phyloP scores from a whole-genome alignment of 37 sponge, comb jelly and placozoan species.

The Chondrosia reniformis region DNA sequence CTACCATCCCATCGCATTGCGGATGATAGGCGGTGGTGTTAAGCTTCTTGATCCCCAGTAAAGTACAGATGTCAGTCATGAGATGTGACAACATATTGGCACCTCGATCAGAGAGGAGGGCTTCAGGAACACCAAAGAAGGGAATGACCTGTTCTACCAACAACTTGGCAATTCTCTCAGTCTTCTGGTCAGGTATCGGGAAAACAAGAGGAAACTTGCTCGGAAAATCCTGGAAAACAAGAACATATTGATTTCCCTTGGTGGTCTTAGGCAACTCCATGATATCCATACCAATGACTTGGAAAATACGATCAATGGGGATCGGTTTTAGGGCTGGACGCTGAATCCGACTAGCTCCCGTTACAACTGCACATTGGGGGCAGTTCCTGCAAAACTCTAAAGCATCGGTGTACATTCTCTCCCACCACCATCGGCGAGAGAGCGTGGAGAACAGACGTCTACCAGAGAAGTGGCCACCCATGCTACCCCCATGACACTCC shows the following conservation, averaged over 20 bases:
- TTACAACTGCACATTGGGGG: constrained; percentile 52
- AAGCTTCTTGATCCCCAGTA: constrained; percentile 19
- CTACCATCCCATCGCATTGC: constrained; percentile 34
- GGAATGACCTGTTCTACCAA: constrained; percentile 15
- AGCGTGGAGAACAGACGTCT: constrained; percentile 27
- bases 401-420: constrained; percentile 34
- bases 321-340: constrained; percentile 44
- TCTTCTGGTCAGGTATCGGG: constrained; percentile 41
- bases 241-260: constrained; percentile 43
- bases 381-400: constrained; percentile 15
- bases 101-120: constrained; percentile 21
- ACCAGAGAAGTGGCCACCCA: constrained; percentile 49
- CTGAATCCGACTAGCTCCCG: constrained; percentile 11
- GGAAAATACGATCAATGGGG: constrained; percentile 48
- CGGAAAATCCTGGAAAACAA: constrained; percentile 55
- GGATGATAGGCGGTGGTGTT: constrained; percentile 42
- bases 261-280: constrained; percentile 43
- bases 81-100: constrained; percentile 20
- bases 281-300: constrained; percentile 49
- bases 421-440: constrained; percentile 47
- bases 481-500: constrained; percentile 28
- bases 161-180: background rate
- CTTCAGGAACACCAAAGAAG: constrained; percentile 28
- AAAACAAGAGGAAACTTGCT: constrained; percentile 61
- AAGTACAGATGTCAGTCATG: constrained; percentile 19